A percentile compares a stretch with the other conserved stretches of the same genome.
Evolutionary conservation across 2,797 vertebrate species (phyloP).

Genomic region (Enteromius unitaeniatus): DNA sequence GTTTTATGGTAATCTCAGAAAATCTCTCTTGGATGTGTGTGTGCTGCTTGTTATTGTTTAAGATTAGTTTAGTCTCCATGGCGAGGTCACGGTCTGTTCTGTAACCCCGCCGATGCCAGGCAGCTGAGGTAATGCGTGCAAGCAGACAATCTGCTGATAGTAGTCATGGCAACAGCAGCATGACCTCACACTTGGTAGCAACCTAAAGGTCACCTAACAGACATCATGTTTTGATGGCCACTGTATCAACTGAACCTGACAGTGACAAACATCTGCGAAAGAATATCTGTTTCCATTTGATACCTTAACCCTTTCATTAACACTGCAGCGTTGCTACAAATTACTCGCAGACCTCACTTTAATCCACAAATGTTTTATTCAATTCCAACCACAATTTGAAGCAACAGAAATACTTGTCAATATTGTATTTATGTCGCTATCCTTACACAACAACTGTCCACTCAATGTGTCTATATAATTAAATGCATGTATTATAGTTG

Average conservation of each 20-base stretch:
- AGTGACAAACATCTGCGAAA: conserved; percentile 67
- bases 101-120: conserved; percentile 81
- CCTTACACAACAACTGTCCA: neutral
- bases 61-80: conserved; percentile 71
- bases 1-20: conserved; percentile 11
- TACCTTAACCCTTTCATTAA: conserved; percentile 33
- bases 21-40: conserved; percentile 29
- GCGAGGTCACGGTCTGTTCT: conserved; percentile 80
- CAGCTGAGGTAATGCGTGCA: conserved; percentile 83
- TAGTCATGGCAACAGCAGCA: conserved; percentile 78
- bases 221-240: conserved; percentile 62
- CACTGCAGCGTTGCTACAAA: conserved; percentile 44
- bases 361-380: neutral
- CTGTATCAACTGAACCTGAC: conserved; percentile 64
- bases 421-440: neutral
- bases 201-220: conserved; percentile 81
- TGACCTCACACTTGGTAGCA: conserved; percentile 80
- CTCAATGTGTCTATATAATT: neutral
- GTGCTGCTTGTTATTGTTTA: conserved; percentile 69
- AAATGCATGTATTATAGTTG: neutral
- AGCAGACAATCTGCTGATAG: conserved; percentile 77
- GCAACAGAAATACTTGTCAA: neutral
- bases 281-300: conserved; percentile 51
- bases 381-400: neutral
- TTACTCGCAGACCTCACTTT: conserved; percentile 51